These are phyloP conservation scores for Ophthalmolycus amberensis DNA, from an alignment of 2,113 vertebrate genomes.

Conservation along the genomic window DNA sequence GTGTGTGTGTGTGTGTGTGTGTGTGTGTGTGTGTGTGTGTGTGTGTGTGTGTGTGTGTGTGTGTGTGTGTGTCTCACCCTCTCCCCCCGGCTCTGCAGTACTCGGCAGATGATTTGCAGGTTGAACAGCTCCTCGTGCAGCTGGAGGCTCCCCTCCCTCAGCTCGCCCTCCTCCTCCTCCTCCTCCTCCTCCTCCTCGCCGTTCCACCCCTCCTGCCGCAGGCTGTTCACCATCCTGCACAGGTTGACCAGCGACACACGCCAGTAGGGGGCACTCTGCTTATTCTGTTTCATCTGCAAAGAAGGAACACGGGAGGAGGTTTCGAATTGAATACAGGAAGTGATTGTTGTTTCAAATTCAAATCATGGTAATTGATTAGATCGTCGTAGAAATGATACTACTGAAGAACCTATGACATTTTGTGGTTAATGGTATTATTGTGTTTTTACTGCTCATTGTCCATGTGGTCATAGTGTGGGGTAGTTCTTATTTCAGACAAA, in stretches of 20 bases:
- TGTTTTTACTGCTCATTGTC: background rate
- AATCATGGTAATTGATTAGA: background rate
- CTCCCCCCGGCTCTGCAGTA: constrained; percentile 90
- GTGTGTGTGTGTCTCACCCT: constrained; percentile 56
- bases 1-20: no score
- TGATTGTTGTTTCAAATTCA: background rate
- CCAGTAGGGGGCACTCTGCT: constrained; percentile 89
- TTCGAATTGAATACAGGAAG: background rate
- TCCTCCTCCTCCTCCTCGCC: constrained; percentile 60
- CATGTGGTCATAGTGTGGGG: background rate
- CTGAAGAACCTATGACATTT: background rate
- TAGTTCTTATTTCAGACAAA: background rate
- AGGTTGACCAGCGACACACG: constrained; percentile 89
- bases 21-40: no score
- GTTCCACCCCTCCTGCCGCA: no score
- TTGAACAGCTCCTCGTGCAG: constrained; percentile 87
- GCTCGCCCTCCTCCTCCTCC: constrained; percentile 65
- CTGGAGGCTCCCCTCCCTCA: constrained; percentile 85
- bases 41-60: background rate
- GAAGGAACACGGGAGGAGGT: background rate
- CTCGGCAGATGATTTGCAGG: constrained; percentile 89
- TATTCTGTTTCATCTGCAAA: constrained; percentile 76
- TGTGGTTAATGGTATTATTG: no score
- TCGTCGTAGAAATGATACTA: background rate
- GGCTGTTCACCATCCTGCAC: constrained; percentile 86